These are phyloP conservation scores for Leucophora obtusa DNA, from an alignment of 2,888 invertebrate species.

Conservation along the genomic window DNA sequence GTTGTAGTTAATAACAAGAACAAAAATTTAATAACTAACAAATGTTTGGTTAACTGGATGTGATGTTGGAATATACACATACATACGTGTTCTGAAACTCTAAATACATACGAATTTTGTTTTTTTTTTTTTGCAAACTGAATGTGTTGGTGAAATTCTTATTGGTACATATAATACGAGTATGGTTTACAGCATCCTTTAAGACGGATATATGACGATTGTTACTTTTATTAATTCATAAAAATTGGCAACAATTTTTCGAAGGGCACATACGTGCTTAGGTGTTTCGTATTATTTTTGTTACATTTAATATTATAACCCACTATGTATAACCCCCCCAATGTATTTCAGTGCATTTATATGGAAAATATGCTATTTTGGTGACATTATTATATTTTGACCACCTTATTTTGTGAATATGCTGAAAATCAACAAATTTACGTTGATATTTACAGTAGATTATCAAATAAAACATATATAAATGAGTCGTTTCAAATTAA, in stretches of 20 bases:
- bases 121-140: constrained; percentile 3
- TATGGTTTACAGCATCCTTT: background rate
- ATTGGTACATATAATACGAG: background rate
- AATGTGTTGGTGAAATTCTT: background rate
- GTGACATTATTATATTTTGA: no score
- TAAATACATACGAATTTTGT: constrained; percentile 21
- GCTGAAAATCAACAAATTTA: no score
- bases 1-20: constrained; percentile 32
- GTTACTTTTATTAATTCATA: constrained; percentile 58
- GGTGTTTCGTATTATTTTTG: background rate
- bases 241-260: constrained; percentile 56
- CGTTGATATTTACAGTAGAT: no score
- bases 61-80: constrained; percentile 3
- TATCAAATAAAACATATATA: no score
- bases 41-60: constrained; percentile 40
- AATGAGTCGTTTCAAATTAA: no score
- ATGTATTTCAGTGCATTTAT: no score
- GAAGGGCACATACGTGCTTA: constrained; percentile 29
- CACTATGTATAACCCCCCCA: no score
- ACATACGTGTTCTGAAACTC: constrained; percentile 25
- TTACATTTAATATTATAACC: constrained; percentile 1
- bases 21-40: constrained; percentile 54
- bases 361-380: no score
- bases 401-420: no score
- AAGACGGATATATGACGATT: constrained; percentile 36